Conservation (phyloP, 1,140 invertebrate species). For the Ectropis grisescens region DNA sequence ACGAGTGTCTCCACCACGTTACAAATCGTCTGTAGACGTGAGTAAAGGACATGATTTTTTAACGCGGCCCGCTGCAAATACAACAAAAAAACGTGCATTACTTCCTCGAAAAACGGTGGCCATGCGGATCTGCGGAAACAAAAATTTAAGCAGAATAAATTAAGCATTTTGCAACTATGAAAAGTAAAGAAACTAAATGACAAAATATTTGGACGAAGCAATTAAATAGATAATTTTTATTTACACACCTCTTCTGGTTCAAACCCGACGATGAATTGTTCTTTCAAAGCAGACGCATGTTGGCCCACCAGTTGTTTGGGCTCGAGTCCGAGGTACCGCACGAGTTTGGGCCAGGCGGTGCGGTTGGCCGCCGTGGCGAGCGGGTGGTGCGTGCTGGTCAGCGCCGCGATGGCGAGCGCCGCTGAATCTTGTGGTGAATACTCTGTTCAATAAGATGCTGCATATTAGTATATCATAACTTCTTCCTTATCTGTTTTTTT, state of each 20-base stretch:
- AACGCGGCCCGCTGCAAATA: too few species aligned
- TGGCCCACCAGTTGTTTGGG: conserved; percentile 72
- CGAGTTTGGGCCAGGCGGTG: conserved; percentile 75
- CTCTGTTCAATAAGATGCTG: conserved; percentile 18
- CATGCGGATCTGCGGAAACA: too few species aligned
- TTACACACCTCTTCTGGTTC: conserved; percentile 69
- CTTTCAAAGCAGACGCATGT: conserved; percentile 70
- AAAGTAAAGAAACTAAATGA: too few species aligned
- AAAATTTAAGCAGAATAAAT: too few species aligned
- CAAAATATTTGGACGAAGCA: too few species aligned
- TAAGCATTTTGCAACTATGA: too few species aligned
- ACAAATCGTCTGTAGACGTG: conserved; percentile 60
- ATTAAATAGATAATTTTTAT: too few species aligned
- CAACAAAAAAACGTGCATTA: too few species aligned
- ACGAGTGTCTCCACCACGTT: conserved; percentile 78
- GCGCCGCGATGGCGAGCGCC: conserved; percentile 71
- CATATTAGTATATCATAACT: too few species aligned
- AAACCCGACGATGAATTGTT: conserved; percentile 74
- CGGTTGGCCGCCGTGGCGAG: conserved; percentile 67
- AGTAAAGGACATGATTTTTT: too few species aligned
- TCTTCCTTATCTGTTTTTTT: too few species aligned
- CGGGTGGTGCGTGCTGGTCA: conserved; percentile 80
- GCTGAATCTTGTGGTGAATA: conserved; percentile 67
- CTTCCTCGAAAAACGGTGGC: too few species aligned
- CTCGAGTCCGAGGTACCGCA: conserved; percentile 70